A percentile compares a stretch with the other conserved stretches of the same genome.
phyloP scores from a whole-genome alignment of 2,888 invertebrate genomes.

The Scaptomyza reducta region DNA sequence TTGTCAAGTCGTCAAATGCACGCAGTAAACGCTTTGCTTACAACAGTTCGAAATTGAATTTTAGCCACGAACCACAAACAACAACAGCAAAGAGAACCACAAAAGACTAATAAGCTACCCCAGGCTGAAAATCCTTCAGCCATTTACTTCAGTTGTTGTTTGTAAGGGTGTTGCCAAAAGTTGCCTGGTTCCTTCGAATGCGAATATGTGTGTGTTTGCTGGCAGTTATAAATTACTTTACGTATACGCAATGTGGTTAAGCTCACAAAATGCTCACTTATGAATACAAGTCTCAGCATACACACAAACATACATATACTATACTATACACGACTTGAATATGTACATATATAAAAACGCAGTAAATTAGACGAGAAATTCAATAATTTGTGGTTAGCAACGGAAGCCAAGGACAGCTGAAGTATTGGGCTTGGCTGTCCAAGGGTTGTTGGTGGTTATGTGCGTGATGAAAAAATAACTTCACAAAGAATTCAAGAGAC shows the following conservation, averaged over 20 bases:
- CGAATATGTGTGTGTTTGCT: constrained; percentile 17
- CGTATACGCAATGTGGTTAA: constrained; percentile 71
- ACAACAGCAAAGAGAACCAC: constrained; percentile 7
- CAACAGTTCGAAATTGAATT: constrained; percentile 52
- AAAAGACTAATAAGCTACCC: constrained; percentile 42
- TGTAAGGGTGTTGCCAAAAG: constrained; percentile 24
- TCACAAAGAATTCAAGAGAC: not conserved
- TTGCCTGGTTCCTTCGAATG: not conserved
- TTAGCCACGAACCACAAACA: constrained; percentile 22
- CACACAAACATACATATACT: not conserved
- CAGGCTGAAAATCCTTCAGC: constrained; percentile 18
- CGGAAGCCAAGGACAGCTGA: not conserved
- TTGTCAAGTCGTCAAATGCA: constrained; percentile 49
- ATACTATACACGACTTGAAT: constrained; percentile 1
- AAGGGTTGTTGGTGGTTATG: not conserved
- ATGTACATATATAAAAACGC: constrained; percentile 23
- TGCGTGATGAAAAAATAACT: not conserved
- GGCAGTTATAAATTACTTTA: constrained; percentile 68
- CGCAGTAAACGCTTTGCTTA: constrained; percentile 7
- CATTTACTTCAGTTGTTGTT: constrained; percentile 40
- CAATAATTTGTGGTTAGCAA: constrained; percentile 46
- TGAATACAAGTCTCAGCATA: constrained; percentile 47
- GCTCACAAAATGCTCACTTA: constrained; percentile 64
- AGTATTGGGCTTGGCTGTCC: constrained; percentile 1
- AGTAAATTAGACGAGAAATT: constrained; percentile 72